Evolutionary conservation across 2,797 vertebrate genomes (phyloP).

Genomic region (Delichon dasypus): DNA sequence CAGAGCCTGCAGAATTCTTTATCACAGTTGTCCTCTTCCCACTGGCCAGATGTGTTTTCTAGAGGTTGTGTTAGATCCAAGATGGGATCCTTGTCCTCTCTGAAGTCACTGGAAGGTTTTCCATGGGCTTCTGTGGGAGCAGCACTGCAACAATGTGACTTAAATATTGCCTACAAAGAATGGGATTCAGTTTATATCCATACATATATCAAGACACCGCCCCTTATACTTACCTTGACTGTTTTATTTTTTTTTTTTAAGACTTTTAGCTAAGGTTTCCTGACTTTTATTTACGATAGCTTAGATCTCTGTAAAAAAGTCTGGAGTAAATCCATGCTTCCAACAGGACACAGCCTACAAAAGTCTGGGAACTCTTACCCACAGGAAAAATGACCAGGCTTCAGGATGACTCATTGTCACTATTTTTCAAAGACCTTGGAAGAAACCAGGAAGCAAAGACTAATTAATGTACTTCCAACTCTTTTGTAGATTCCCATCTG

Average conservation of each 20-base stretch:
- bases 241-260: not conserved
- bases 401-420: not conserved
- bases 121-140: not conserved
- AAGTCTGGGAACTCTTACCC: constrained; percentile 28
- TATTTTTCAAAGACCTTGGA: not conserved
- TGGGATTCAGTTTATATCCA: not conserved
- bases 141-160: not conserved
- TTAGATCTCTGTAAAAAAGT: not conserved
- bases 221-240: not conserved
- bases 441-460: not conserved
- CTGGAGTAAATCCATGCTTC: not conserved
- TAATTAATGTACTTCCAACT: not conserved
- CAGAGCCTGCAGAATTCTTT: not conserved
- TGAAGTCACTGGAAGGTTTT: not conserved
- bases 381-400: constrained; percentile 34
- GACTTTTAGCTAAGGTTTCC: not conserved
- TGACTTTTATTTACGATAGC: not conserved
- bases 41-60: not conserved
- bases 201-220: not conserved
- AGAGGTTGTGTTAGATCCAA: not conserved
- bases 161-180: not conserved
- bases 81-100: not conserved
- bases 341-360: not conserved
- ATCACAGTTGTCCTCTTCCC: not conserved
- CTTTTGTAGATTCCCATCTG: not conserved